A percentile compares a stretch with the other conserved stretches of the same genome.
phyloP scores from a whole-genome alignment of 2,113 vertebrate genomes.

The Okapia johnstoni region DNA sequence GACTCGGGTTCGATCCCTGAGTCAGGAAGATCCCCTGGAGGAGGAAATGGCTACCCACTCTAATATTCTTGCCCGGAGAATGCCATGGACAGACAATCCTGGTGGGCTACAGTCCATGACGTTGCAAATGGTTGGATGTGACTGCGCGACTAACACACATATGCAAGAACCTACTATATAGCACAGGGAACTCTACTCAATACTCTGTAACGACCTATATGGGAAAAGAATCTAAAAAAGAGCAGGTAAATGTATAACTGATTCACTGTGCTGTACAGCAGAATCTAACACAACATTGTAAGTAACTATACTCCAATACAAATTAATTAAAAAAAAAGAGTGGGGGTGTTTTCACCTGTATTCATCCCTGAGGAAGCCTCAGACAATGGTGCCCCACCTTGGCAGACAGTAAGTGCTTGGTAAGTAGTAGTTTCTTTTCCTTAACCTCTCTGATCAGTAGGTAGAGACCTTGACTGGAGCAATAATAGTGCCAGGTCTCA shows the following conservation, averaged over 20 bases:
- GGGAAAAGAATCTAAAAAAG: neutral
- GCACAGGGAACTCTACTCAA: neutral
- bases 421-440: neutral
- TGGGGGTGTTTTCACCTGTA: neutral
- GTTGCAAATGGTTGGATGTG: neutral
- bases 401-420: neutral
- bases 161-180: neutral
- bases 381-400: neutral
- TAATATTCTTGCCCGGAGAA: neutral
- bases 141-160: neutral
- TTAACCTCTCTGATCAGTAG: neutral
- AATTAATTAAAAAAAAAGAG: neutral
- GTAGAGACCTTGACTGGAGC: neutral
- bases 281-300: neutral
- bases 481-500: accelerated
- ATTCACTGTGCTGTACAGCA: neutral
- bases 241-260: neutral
- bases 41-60: neutral
- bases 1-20: neutral
- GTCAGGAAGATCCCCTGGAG: neutral
- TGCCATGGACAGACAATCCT: neutral
- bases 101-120: neutral
- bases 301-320: neutral
- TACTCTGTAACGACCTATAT: neutral
- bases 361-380: neutral